Conservation (phyloP, 2,888 invertebrate genomes). For the Hypomecis punctinalis region DNA sequence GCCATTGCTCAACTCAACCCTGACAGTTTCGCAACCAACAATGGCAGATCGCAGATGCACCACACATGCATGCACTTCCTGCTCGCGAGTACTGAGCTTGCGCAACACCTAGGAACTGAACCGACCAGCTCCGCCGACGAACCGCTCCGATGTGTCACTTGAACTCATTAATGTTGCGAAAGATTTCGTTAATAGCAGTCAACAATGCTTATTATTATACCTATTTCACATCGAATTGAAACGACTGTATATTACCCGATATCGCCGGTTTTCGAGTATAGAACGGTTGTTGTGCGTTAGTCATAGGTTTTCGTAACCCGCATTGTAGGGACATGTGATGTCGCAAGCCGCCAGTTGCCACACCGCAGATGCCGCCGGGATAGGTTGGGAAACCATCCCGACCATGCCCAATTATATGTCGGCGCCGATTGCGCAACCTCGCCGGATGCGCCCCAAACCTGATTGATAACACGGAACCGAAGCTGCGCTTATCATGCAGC, state of each 20-base stretch:
- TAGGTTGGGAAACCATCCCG: constrained; percentile 84
- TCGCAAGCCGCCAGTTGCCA: constrained; percentile 77
- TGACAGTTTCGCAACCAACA: constrained; percentile 82
- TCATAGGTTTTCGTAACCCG: constrained; percentile 83
- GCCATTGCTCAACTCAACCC: constrained; percentile 82
- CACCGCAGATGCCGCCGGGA: constrained; percentile 80
- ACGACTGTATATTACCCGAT: constrained; percentile 33
- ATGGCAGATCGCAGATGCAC: constrained; percentile 81
- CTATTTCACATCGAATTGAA: constrained; percentile 46
- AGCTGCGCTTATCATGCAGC: constrained; percentile 22
- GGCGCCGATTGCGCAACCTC: constrained; percentile 69
- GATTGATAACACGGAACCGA: constrained; percentile 61
- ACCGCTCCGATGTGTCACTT: constrained; percentile 61
- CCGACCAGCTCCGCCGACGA: constrained; percentile 51
- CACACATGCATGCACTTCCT: constrained; percentile 83
- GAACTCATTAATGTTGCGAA: constrained; percentile 59
- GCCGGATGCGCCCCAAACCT: constrained; percentile 67
- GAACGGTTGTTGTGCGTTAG: constrained; percentile 63
- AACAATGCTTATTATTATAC: constrained; percentile 53
- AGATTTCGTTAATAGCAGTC: constrained; percentile 62
- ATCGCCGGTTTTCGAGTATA: constrained; percentile 60
- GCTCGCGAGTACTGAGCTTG: constrained; percentile 78
- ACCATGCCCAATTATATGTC: constrained; percentile 79
- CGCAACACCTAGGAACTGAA: constrained; percentile 73
- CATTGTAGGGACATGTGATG: constrained; percentile 81